Evolutionary conservation across 2,888 invertebrate species (phyloP).

Genomic region (Phaedon cochleariae): DNA sequence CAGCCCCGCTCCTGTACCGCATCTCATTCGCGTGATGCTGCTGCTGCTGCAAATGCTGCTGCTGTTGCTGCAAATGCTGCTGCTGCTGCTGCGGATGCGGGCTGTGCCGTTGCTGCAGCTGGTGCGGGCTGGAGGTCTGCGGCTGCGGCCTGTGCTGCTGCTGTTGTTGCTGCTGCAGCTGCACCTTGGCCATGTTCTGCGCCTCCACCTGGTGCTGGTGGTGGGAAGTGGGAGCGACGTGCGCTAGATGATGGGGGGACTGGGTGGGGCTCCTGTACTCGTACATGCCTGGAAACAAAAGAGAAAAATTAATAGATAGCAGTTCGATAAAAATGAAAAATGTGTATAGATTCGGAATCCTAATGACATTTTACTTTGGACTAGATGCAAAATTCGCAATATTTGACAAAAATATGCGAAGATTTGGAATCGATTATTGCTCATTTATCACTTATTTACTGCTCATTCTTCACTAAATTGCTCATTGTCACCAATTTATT

Average conservation of each 20-base stretch:
- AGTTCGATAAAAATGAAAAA: too few relatives aligned
- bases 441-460: too few relatives aligned
- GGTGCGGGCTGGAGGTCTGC: constrained; percentile 63
- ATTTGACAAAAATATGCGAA: too few relatives aligned
- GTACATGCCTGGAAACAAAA: constrained; percentile 48
- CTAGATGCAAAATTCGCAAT: too few relatives aligned
- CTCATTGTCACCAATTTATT: too few relatives aligned
- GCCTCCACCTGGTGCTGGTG: constrained; percentile 55
- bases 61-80: constrained; percentile 8
- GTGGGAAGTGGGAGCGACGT: constrained; percentile 56
- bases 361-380: too few relatives aligned
- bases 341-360: too few relatives aligned
- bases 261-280: constrained; percentile 62
- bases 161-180: constrained; percentile 23
- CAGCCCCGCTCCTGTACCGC: constrained; percentile 54
- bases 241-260: constrained; percentile 61
- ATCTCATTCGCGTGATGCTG: constrained; percentile 58
- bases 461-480: too few relatives aligned
- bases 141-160: constrained; percentile 39
- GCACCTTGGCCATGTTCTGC: constrained; percentile 55
- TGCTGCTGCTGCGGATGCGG: constrained; percentile 60
- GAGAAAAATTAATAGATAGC: too few relatives aligned
- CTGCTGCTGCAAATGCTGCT: constrained; percentile 50
- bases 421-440: too few relatives aligned
- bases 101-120: constrained; percentile 58